These are phyloP conservation scores for Melikaiella ostensackeni DNA, from an alignment of 2,888 invertebrate species.

Conservation along the genomic window DNA sequence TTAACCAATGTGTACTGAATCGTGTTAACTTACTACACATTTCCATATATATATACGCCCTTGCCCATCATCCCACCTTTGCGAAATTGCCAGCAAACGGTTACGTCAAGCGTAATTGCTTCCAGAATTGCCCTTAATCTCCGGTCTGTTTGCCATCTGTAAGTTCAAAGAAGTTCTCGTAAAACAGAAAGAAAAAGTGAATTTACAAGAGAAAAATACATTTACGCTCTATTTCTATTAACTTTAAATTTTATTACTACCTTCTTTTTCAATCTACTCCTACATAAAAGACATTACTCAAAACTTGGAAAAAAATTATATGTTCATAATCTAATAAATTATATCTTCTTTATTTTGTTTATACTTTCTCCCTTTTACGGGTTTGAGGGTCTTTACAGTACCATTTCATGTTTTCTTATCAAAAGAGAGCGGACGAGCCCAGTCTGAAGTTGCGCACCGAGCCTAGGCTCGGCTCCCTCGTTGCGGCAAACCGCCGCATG, in stretches of 20 bases:
- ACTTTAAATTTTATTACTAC: neutral
- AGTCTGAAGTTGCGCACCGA: no score
- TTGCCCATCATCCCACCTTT: neutral
- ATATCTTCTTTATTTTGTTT: no score
- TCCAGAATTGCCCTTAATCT: slow-evolving; percentile 27
- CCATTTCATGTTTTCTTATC: no score
- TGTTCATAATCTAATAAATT: no score
- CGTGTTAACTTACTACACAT: slow-evolving; percentile 27
- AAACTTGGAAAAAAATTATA: neutral
- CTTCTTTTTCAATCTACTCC: neutral
- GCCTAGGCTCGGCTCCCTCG: no score
- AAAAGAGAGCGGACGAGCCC: no score
- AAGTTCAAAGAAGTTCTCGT: neutral
- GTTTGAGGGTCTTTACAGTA: no score
- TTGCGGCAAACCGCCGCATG: no score
- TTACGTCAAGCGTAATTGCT: slow-evolving; percentile 3
- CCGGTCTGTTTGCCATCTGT: slow-evolving; percentile 4
- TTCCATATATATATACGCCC: slow-evolving; percentile 9
- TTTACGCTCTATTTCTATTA: neutral
- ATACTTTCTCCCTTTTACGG: no score
- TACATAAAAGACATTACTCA: neutral
- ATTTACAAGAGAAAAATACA: neutral
- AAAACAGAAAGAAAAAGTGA: neutral
- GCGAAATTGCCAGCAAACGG: slow-evolving; percentile 9
- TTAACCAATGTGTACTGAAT: slow-evolving; percentile 7